Conservation (phyloP, 2,888 invertebrate species). For the Cheilosia pagana region DNA sequence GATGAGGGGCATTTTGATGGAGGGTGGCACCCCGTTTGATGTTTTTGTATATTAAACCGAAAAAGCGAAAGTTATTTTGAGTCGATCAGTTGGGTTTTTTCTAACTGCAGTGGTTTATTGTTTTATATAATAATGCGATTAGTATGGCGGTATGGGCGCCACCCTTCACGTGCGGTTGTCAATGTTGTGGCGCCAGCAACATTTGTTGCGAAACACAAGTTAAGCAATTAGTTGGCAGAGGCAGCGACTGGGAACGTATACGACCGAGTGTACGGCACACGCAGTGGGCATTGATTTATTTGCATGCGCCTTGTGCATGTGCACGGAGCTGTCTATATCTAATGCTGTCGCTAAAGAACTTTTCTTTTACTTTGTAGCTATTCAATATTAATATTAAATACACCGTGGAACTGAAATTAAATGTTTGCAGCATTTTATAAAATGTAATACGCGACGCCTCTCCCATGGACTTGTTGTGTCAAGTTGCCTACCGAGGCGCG, state of each 20-base stretch:
- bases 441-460: background rate
- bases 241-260: conserved; percentile 13
- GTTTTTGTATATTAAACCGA: conserved; percentile 26
- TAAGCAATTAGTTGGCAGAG: conserved; percentile 45
- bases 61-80: conserved; percentile 67
- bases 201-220: conserved; percentile 61
- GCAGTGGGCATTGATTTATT: conserved; percentile 45
- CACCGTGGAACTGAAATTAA: too few relatives aligned
- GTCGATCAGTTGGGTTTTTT: conserved; percentile 21
- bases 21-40: background rate
- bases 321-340: too few relatives aligned
- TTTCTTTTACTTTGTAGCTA: too few relatives aligned
- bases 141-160: conserved; percentile 10
- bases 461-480: background rate
- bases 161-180: conserved; percentile 31
- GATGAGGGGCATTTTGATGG: background rate
- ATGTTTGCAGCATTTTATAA: background rate
- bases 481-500: background rate
- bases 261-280: conserved; percentile 27
- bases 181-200: conserved; percentile 59
- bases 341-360: too few relatives aligned
- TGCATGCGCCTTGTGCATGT: conserved; percentile 47
- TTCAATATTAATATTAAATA: too few relatives aligned
- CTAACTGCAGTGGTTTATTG: conserved; percentile 34
- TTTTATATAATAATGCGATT: conserved; percentile 65